Conservation (phyloP, 2,113 vertebrate species). For the Crotalus horridus region DNA sequence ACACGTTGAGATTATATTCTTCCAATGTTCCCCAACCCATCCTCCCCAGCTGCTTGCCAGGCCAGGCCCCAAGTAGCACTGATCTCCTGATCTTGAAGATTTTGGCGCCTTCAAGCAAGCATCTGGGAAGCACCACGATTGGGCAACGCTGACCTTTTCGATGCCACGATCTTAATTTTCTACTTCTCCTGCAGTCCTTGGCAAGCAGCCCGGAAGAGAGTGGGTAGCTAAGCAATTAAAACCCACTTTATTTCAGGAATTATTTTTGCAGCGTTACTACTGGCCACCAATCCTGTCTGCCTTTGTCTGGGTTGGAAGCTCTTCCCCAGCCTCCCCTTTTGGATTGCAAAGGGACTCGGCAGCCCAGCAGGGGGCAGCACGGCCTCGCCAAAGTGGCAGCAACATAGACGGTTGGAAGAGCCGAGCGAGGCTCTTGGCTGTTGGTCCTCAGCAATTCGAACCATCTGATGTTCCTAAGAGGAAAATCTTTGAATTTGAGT, state of each 20-base stretch:
- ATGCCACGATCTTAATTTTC: neutral
- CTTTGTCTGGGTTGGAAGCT: neutral
- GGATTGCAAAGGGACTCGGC: neutral
- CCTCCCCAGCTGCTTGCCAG: neutral
- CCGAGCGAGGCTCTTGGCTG: slow-evolving; percentile 5
- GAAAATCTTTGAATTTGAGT: neutral
- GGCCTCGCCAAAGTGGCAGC: neutral
- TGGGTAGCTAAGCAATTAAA: too few relatives aligned
- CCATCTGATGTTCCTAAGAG: neutral
- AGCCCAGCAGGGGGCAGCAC: slow-evolving; percentile 34
- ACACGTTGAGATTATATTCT: neutral
- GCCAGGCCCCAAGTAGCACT: neutral
- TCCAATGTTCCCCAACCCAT: neutral
- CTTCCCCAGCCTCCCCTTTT: neutral
- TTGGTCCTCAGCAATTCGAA: neutral
- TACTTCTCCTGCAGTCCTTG: neutral
- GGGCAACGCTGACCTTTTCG: neutral
- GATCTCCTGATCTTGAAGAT: neutral
- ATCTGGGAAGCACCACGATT: neutral
- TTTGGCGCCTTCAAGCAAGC: neutral
- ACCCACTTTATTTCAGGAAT: neutral
- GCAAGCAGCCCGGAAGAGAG: neutral
- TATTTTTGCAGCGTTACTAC: neutral
- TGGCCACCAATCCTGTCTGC: neutral
- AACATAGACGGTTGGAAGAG: neutral